Evolutionary conservation across 2,888 invertebrate genomes (phyloP).

Genomic region (Hedychridium roseum): DNA sequence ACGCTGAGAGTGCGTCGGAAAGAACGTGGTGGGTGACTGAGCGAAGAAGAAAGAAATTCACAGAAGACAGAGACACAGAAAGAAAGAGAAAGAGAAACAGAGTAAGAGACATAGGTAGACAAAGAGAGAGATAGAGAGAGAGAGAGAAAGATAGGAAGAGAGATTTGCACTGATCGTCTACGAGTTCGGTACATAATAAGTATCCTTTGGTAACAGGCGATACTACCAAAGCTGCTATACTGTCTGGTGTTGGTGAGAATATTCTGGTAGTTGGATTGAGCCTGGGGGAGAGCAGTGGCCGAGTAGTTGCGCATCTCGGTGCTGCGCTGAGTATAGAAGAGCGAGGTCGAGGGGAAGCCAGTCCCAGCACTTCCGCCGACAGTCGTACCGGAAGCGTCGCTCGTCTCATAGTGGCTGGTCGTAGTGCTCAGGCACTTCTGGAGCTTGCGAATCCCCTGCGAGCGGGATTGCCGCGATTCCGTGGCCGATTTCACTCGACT

Average conservation of each 20-base stretch:
- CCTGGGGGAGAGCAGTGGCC: slow-evolving; percentile 67
- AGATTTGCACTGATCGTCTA: slow-evolving; percentile 10
- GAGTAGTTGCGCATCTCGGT: slow-evolving; percentile 61
- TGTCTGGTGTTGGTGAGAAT: slow-evolving; percentile 76
- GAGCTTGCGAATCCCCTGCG: slow-evolving; percentile 94
- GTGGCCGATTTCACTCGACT: slow-evolving; percentile 57
- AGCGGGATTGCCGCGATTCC: slow-evolving; percentile 82
- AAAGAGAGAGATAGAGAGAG: slow-evolving; percentile 57
- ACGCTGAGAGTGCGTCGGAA: slow-evolving; percentile 9
- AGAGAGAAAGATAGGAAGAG: slow-evolving; percentile 66
- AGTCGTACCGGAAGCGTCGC: slow-evolving; percentile 34
- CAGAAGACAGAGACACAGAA: slow-evolving; percentile 15
- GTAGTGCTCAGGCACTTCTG: slow-evolving; percentile 88
- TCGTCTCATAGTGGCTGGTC: slow-evolving; percentile 79
- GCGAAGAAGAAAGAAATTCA: slow-evolving; percentile 2
- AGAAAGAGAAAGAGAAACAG: slow-evolving; percentile 16
- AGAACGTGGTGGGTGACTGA: not conserved
- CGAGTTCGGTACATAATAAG: slow-evolving; percentile 15
- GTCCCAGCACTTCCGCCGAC: slow-evolving; percentile 63
- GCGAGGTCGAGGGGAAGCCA: slow-evolving; percentile 24
- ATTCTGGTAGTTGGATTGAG: slow-evolving; percentile 59
- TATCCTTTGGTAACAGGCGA: slow-evolving; percentile 81
- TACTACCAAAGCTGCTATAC: slow-evolving; percentile 96
- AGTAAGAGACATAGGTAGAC: slow-evolving; percentile 18
- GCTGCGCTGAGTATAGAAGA: slow-evolving; percentile 57